Evolutionary conservation across 2,888 invertebrate species (phyloP).

Genomic region (Smittia sp.): DNA sequence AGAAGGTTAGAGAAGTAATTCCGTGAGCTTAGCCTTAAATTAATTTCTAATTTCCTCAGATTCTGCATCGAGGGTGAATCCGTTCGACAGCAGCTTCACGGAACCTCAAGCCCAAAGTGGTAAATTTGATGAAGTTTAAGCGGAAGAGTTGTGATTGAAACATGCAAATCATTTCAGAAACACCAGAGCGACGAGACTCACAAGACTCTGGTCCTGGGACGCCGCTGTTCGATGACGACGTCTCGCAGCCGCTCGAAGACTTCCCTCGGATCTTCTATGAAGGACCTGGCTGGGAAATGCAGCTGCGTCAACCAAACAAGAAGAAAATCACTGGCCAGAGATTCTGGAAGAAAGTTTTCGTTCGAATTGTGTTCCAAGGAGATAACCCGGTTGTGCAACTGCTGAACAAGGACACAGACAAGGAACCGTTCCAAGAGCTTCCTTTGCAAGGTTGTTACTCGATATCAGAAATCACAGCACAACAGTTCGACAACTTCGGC

Average conservation of each 20-base stretch:
- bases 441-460: conserved; percentile 93
- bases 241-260: conserved; percentile 85
- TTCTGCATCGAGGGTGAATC: conserved; percentile 70
- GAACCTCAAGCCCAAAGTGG: conserved; percentile 51
- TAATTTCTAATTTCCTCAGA: conserved; percentile 48
- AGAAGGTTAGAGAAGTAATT: conserved; percentile 42
- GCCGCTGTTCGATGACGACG: conserved; percentile 90
- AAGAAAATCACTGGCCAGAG: conserved; percentile 93
- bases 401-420: conserved; percentile 76
- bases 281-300: conserved; percentile 95
- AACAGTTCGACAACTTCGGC: conserved; percentile 98
- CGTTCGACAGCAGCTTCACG: conserved; percentile 64
- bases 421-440: conserved; percentile 92
- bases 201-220: conserved; percentile 81
- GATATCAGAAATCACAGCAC: conserved; percentile 89
- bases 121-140: neutral
- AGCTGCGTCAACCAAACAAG: conserved; percentile 90
- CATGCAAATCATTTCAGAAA: conserved; percentile 1
- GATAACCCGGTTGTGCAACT: conserved; percentile 85
- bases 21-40: neutral
- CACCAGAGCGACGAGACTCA: conserved; percentile 57
- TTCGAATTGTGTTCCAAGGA: conserved; percentile 72
- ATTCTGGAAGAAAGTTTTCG: conserved; percentile 97
- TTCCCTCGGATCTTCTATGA: conserved; percentile 76
- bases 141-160: too few relatives aligned